Evolutionary conservation across 1,140 invertebrate species (phyloP).

Genomic region (Ruditapes philippinarum): DNA sequence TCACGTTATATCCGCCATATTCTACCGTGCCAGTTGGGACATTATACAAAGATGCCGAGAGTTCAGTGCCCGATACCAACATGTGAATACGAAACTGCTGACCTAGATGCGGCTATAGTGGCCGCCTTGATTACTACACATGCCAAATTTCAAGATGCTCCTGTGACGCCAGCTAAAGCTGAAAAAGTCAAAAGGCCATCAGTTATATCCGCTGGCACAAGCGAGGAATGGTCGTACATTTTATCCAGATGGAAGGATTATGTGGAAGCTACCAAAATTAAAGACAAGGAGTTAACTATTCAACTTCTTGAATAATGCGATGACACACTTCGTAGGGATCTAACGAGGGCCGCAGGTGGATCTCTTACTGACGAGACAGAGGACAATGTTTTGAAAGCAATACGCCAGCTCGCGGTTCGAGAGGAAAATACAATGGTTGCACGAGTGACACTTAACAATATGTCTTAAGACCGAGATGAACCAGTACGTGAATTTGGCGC

Average conservation of each 20-base stretch:
- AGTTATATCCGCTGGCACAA: neutral
- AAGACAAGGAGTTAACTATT: slow-evolving; percentile 8
- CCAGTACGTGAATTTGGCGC: slow-evolving; percentile 44
- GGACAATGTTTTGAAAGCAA: slow-evolving; percentile 41
- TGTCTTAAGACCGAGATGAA: slow-evolving; percentile 61
- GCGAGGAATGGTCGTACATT: slow-evolving; percentile 1
- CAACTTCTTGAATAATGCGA: slow-evolving; percentile 62
- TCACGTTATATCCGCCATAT: no score
- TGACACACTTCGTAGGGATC: slow-evolving; percentile 42
- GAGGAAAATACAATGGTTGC: slow-evolving; percentile 64
- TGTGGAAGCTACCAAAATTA: slow-evolving; percentile 21
- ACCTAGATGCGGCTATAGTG: no score
- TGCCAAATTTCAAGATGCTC: no score
- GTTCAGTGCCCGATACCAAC: no score
- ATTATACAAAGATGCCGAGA: no score
- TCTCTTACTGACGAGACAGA: neutral
- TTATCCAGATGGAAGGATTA: slow-evolving; percentile 34
- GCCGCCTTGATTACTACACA: neutral
- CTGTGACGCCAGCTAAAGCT: neutral
- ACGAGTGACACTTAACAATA: slow-evolving; percentile 17
- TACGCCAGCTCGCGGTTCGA: slow-evolving; percentile 41
- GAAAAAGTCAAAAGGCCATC: neutral
- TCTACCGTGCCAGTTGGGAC: no score
- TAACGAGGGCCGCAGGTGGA: slow-evolving; percentile 49
- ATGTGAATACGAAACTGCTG: no score